These are phyloP conservation scores for Tachina fera DNA, from an alignment of 2,888 invertebrate genomes.

Conservation along the genomic window DNA sequence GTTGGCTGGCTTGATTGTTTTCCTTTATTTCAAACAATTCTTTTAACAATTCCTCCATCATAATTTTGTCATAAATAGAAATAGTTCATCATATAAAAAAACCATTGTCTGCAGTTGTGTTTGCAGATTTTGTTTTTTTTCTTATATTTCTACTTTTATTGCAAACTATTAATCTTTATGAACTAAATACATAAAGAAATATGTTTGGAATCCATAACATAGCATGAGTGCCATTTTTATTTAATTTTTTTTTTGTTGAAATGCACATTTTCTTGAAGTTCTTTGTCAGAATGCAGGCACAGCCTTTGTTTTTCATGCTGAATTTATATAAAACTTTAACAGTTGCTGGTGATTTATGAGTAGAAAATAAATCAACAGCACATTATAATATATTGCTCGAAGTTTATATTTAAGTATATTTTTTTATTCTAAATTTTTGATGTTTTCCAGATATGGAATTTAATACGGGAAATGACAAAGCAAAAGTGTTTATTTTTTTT, in stretches of 20 bases:
- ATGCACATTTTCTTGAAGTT: constrained; percentile 28
- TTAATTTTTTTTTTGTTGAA: too few relatives aligned
- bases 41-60: constrained; percentile 11
- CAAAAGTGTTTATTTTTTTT: background rate
- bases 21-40: background rate
- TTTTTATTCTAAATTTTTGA: background rate
- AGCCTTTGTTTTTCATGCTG: constrained; percentile 30
- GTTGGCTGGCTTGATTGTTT: too few relatives aligned
- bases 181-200: constrained; percentile 2
- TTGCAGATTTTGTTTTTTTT: background rate
- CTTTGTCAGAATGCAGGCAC: constrained; percentile 12
- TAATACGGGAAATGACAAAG: background rate
- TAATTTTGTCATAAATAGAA: constrained; percentile 42
- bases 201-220: constrained; percentile 33
- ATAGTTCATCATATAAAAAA: constrained; percentile 42
- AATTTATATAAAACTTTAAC: constrained; percentile 33
- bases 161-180: constrained; percentile 48
- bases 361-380: constrained; percentile 25
- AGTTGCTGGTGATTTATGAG: constrained; percentile 36
- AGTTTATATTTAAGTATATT: background rate
- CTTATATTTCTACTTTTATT: constrained; percentile 16
- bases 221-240: constrained; percentile 28
- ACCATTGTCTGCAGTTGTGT: constrained; percentile 40
- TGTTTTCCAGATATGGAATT: background rate
- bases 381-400: background rate